A percentile compares a stretch with the other conserved stretches of the same genome.
These are phyloP conservation scores for Enteromius afrohamiltoni DNA, from an alignment of 2,797 vertebrate genomes.

Conservation along the genomic window DNA sequence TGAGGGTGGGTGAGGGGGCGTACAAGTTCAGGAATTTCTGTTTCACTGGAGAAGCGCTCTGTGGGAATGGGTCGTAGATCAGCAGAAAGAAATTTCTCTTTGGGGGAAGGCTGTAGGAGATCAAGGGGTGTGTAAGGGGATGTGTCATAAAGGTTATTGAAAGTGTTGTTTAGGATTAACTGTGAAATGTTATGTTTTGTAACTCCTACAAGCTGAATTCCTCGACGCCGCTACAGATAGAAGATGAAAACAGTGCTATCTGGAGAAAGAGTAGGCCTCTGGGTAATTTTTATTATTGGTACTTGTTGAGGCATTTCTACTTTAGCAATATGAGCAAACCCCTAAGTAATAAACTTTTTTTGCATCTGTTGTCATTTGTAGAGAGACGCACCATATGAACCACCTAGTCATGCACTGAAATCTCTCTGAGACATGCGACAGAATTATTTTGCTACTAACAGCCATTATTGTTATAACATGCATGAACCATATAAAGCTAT, in stretches of 20 bases:
- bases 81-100: conserved; percentile 35
- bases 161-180: conserved; percentile 64
- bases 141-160: conserved; percentile 70
- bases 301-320: background rate
- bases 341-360: background rate
- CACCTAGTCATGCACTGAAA: background rate
- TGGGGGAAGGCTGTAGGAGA: conserved; percentile 61
- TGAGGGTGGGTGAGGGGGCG: conserved; percentile 45
- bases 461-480: background rate
- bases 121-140: conserved; percentile 72
- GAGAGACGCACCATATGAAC: background rate
- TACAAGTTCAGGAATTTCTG: conserved; percentile 65
- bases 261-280: background rate
- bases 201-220: conserved; percentile 8
- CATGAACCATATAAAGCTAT: background rate
- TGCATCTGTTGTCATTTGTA: background rate
- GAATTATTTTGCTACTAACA: background rate
- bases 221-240: background rate
- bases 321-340: background rate
- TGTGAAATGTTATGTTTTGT: conserved; percentile 34
- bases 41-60: conserved; percentile 65
- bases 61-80: conserved; percentile 65
- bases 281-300: background rate
- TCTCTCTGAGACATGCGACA: background rate
- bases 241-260: background rate